These are phyloP conservation scores for Ictalurus punctatus DNA, from an alignment of 2,113 vertebrate species.

Conservation along the genomic window DNA sequence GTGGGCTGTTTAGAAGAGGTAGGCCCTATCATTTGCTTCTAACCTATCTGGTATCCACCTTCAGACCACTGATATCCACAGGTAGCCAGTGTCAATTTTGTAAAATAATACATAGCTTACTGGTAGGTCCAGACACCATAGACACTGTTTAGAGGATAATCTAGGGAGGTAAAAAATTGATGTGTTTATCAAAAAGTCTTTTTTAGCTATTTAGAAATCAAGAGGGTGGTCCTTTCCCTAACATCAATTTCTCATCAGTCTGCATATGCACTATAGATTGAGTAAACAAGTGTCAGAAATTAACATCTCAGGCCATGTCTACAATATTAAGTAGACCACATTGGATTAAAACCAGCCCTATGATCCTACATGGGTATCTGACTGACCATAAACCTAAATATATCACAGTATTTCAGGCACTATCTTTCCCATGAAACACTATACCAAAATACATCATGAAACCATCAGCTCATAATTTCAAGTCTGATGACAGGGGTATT, in stretches of 20 bases:
- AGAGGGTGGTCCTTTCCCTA: neutral
- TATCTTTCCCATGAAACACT: conserved; percentile 60
- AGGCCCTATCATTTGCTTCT: conserved; percentile 36
- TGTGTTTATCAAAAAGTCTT: neutral
- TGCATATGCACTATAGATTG: neutral
- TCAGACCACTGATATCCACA: conserved; percentile 14
- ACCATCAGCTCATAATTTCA: conserved; percentile 63
- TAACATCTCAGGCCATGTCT: conserved; percentile 33
- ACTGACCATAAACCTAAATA: conserved; percentile 63
- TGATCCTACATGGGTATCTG: conserved; percentile 48
- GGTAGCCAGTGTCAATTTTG: conserved; percentile 17
- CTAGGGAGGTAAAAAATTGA: neutral
- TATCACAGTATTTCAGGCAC: conserved; percentile 65
- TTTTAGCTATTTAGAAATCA: neutral
- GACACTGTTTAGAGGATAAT: neutral
- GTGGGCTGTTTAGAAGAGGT: conserved; percentile 43
- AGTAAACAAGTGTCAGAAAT: conserved; percentile 8
- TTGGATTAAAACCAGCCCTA: conserved; percentile 47
- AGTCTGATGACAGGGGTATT: conserved; percentile 48
- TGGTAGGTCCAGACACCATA: neutral
- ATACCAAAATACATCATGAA: conserved; percentile 66
- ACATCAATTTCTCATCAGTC: neutral
- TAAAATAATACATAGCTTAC: conserved; percentile 13
- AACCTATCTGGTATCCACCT: conserved; percentile 37
- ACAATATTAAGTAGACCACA: conserved; percentile 40